These are phyloP conservation scores for Forficula auricularia DNA, from an alignment of 1,140 invertebrate species.

Conservation along the genomic window DNA sequence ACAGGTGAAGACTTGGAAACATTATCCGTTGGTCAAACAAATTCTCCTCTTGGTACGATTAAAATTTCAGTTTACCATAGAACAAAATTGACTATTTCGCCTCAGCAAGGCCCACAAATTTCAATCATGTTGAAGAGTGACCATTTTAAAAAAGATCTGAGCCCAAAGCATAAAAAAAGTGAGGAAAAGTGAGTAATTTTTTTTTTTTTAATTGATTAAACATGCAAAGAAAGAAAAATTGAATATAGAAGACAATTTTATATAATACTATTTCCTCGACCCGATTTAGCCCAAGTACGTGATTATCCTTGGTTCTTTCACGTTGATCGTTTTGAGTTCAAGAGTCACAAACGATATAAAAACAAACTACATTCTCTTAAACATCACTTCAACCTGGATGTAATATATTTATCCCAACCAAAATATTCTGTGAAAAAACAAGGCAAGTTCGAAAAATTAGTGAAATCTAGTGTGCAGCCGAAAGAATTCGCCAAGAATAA, in stretches of 20 bases:
- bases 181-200: constrained; percentile 33
- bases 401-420: too few relatives aligned
- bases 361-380: too few relatives aligned
- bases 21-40: constrained; percentile 60
- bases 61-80: constrained; percentile 62
- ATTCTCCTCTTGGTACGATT: constrained; percentile 64
- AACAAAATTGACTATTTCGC: constrained; percentile 76
- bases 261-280: not conserved
- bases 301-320: too few relatives aligned
- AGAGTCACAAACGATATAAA: too few relatives aligned
- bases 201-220: constrained; percentile 7
- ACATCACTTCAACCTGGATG: too few relatives aligned
- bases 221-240: too few relatives aligned
- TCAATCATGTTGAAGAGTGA: constrained; percentile 76
- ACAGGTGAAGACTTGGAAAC: constrained; percentile 51
- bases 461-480: too few relatives aligned
- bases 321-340: too few relatives aligned
- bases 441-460: too few relatives aligned
- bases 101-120: constrained; percentile 48
- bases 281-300: too few relatives aligned
- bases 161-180: constrained; percentile 43
- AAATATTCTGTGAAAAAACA: too few relatives aligned
- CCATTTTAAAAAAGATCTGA: constrained; percentile 64
- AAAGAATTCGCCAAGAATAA: too few relatives aligned
- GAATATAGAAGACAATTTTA: not conserved